phyloP scores from a whole-genome alignment of 2,888 invertebrate genomes.

The Pristionchus maxplancki region DNA sequence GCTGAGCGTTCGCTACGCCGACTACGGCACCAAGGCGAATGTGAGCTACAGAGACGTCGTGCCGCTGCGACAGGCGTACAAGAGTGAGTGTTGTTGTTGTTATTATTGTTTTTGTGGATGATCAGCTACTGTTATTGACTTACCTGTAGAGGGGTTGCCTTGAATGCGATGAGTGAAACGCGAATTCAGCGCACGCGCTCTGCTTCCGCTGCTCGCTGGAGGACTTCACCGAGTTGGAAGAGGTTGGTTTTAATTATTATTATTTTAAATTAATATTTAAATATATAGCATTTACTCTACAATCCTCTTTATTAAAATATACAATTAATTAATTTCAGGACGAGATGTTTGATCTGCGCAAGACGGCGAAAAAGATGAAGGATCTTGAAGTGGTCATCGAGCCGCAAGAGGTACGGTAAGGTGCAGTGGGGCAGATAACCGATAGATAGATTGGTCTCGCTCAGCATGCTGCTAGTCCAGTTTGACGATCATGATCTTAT shows the following conservation, averaged over 20 bases:
- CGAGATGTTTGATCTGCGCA: not conserved
- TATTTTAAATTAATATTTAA: not conserved
- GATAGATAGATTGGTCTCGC: not conserved
- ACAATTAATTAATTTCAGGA: not conserved
- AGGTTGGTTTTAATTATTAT: not conserved
- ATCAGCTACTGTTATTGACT: no score
- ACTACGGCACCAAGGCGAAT: not conserved
- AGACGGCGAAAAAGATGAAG: not conserved
- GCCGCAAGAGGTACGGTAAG: not conserved
- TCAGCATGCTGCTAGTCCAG: no score
- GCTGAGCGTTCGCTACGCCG: not conserved
- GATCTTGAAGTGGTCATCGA: not conserved
- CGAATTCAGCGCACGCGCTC: not conserved
- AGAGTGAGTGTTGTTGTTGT: not conserved
- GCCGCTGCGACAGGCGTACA: not conserved
- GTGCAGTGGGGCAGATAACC: not conserved
- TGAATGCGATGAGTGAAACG: not conserved
- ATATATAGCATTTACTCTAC: not conserved
- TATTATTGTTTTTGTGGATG: no score
- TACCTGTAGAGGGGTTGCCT: no score
- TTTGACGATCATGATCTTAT: no score
- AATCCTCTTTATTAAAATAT: not conserved
- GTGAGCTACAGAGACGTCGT: not conserved
- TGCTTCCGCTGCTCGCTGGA: constrained; percentile 28
- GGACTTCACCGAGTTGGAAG: not conserved